Percentiles rank a stretch among this genome's conserved stretches.
Evolutionary conservation across 2,113 vertebrate species (phyloP).

Genomic region (Syngnathus typhle): DNA sequence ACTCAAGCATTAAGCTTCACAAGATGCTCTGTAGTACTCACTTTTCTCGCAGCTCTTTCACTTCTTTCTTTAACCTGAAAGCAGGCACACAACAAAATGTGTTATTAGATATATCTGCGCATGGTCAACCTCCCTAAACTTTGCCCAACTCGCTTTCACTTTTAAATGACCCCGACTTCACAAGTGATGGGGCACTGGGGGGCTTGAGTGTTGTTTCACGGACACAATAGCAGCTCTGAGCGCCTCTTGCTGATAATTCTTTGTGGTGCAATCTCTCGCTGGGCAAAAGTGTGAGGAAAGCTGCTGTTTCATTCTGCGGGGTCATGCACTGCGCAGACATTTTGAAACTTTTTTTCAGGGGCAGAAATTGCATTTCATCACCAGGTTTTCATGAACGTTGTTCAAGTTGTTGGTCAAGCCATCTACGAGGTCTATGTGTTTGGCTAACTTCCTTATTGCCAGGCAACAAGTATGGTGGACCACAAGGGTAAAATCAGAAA

Average conservation of each 20-base stretch:
- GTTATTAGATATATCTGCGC: neutral
- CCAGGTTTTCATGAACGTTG: neutral
- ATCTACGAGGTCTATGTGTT: neutral
- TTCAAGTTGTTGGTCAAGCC: neutral
- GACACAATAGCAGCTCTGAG: slow-evolving; percentile 17
- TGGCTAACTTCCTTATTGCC: no score
- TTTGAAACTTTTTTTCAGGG: neutral
- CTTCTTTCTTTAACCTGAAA: slow-evolving; percentile 90
- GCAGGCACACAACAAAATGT: slow-evolving; percentile 28
- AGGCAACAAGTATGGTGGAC: no score
- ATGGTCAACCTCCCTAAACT: slow-evolving; percentile 8
- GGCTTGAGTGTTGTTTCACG: slow-evolving; percentile 10
- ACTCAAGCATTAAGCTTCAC: slow-evolving; percentile 34
- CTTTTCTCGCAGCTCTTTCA: slow-evolving; percentile 86
- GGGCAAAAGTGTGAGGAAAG: slow-evolving; percentile 42
- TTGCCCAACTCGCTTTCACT: slow-evolving; percentile 32
- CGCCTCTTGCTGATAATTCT: slow-evolving; percentile 20
- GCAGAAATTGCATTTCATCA: neutral
- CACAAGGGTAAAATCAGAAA: no score
- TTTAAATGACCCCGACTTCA: slow-evolving; percentile 14
- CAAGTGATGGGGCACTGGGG: slow-evolving; percentile 11
- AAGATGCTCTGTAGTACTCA: slow-evolving; percentile 77
- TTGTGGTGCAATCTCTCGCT: slow-evolving; percentile 4
- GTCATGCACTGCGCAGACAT: slow-evolving; percentile 7
- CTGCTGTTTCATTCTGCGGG: slow-evolving; percentile 20